phyloP scores from a whole-genome alignment of 2,113 vertebrate genomes.

The Loxodonta africana region DNA sequence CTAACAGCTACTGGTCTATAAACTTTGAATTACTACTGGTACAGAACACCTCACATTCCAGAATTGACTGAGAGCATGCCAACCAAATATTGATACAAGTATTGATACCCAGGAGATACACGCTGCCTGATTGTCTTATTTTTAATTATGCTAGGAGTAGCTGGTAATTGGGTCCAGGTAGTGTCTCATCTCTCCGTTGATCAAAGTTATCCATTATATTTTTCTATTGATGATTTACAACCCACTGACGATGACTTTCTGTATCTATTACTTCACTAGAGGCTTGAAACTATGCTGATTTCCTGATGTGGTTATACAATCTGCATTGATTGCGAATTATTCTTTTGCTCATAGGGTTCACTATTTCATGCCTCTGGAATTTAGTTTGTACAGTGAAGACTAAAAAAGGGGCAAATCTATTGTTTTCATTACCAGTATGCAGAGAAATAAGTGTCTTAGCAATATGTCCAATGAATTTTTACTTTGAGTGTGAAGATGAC shows the following conservation, averaged over 20 bases:
- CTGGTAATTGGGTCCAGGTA: not conserved
- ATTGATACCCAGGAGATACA: too few relatives aligned
- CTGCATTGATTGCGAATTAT: not conserved
- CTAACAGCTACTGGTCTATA: too few relatives aligned
- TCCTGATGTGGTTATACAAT: not conserved
- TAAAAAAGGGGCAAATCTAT: fast-evolving
- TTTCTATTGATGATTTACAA: not conserved
- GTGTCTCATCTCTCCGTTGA: fast-evolving
- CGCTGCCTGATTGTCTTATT: too few relatives aligned
- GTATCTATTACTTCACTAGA: not conserved
- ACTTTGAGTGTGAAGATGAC: not conserved
- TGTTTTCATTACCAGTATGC: not conserved
- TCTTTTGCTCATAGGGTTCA: too few relatives aligned
- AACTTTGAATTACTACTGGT: too few relatives aligned
- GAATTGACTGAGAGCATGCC: too few relatives aligned
- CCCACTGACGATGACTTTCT: not conserved
- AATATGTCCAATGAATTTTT: not conserved
- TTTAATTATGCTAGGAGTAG: not conserved
- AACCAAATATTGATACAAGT: too few relatives aligned
- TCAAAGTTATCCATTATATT: not conserved
- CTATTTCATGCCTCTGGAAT: not conserved
- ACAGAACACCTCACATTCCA: too few relatives aligned
- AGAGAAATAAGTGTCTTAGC: not conserved
- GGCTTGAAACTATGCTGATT: not conserved
- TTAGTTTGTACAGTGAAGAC: not conserved